phyloP scores from a whole-genome alignment of 2,797 vertebrate species.

The Strix occidentalis region DNA sequence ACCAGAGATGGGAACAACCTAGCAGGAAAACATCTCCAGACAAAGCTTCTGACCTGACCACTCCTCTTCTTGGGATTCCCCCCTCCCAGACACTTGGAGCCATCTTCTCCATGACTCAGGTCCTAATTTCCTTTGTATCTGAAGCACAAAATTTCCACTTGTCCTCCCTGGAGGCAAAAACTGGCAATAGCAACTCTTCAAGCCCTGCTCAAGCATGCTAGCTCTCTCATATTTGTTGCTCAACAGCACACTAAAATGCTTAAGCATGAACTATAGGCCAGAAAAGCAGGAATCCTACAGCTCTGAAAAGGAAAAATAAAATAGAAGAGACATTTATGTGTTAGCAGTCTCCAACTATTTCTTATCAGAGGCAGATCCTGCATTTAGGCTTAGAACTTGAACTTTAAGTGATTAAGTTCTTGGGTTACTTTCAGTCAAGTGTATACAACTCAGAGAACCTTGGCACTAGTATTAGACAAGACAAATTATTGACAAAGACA shows the following conservation, averaged over 20 bases:
- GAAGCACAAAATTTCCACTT: background rate
- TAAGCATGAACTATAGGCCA: background rate
- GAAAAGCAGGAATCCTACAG: background rate
- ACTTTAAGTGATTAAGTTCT: constrained; percentile 21
- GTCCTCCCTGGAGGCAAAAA: background rate
- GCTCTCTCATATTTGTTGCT: background rate
- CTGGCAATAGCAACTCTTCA: background rate
- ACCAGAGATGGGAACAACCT: background rate
- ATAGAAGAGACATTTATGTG: background rate
- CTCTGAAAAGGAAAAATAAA: background rate
- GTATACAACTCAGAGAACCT: background rate
- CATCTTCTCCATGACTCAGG: background rate
- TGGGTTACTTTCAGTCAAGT: constrained; percentile 30
- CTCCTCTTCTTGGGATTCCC: background rate
- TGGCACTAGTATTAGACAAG: background rate
- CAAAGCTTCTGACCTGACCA: background rate
- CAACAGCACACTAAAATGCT: background rate
- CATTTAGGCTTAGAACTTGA: background rate
- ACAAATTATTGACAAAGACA: background rate
- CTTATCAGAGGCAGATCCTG: constrained; percentile 10
- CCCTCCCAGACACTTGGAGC: background rate
- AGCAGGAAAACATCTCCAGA: background rate
- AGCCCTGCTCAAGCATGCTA: background rate
- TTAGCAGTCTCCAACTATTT: background rate
- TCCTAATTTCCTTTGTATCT: background rate